Base-by-base conservation (phyloP, 2,113 vertebrate species). In the Podilymbus podiceps region DNA sequence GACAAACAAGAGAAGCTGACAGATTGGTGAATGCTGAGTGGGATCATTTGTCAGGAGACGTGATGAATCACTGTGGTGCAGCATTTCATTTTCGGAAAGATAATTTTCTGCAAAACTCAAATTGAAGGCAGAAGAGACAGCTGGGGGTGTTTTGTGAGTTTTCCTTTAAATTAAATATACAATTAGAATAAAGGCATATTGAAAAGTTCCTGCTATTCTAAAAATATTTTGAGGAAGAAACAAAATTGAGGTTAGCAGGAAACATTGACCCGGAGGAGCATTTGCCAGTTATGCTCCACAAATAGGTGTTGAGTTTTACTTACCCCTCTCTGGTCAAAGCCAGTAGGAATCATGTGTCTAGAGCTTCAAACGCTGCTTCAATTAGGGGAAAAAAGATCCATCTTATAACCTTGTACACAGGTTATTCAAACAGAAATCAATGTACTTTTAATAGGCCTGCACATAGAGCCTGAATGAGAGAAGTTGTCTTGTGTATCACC, bases 61-160 rank as follows among this genome's bases (percentile, higher is more conserved):
- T 47, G 90, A 84, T 95, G 83, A 93, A 84, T 93, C 95, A 78
- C 77, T 75, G 47, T 56, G 56, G 68, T 4, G 7, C 49, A 88
- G 93, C 91, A 38, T 95, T 92, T 95, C 53, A 75, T 87, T 95
- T 93, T 79, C 86, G 64, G 80, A 76, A 92, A 84, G 64, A 94
- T 95, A 8, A 17, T 94, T 92, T 91, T 75, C 80, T 87, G 73
- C 76, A 93, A 88, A 92, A 81, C 50, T 84, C 50, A 58, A 73
- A 73, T 60, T 66, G 62, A 87, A 93, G 66, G 77, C 76, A 85
- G 74, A 89, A 60, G 83, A 92, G 83, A 49, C 83, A 89, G 86
- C 81, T 87, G 64, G 69, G 85, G 20, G 35, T 90, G 86, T 81
- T 92, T 50, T 13, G 46, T 71, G 59, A 83, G 40, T 80, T 94